Conservation (phyloP, 2,888 invertebrate genomes). For the Agrochola circellaris region DNA sequence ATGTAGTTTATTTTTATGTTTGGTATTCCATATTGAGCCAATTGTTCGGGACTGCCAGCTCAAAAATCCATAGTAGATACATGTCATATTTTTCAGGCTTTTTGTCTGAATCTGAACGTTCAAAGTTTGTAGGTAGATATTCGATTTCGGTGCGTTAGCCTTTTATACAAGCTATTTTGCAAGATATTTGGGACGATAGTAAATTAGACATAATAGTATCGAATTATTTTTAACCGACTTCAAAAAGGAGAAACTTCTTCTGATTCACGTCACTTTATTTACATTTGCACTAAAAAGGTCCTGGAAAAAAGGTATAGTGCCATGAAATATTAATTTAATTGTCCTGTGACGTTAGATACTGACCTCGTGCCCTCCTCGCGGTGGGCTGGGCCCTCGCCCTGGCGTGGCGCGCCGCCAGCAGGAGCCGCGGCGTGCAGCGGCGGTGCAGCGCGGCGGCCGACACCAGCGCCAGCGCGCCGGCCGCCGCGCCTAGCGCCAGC, state of each 20-base stretch:
- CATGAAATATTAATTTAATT: not conserved
- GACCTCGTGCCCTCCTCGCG: slow-evolving; percentile 84
- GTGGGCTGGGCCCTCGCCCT: slow-evolving; percentile 80
- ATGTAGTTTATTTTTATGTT: slow-evolving; percentile 3
- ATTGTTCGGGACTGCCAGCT: not conserved
- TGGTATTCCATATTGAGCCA: not conserved
- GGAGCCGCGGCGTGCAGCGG: slow-evolving; percentile 83
- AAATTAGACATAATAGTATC: not conserved
- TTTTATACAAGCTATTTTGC: too few species aligned
- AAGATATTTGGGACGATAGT: not conserved
- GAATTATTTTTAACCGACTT: not conserved
- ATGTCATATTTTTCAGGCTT: not conserved
- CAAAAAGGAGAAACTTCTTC: not conserved
- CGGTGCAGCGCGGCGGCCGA: slow-evolving; percentile 89
- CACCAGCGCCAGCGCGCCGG: slow-evolving; percentile 85
- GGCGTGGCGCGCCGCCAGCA: slow-evolving; percentile 83
- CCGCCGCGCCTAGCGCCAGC: slow-evolving; percentile 88
- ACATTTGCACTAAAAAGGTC: not conserved
- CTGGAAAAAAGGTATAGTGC: not conserved
- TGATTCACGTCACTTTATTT: not conserved
- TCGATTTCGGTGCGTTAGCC: not conserved
- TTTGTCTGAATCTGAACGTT: too few species aligned
- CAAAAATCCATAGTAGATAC: not conserved
- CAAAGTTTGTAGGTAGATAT: not conserved
- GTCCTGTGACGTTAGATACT: slow-evolving; percentile 13